Evolutionary conservation across 2,797 vertebrate species (phyloP).

Genomic region (Rhincodon typus): DNA sequence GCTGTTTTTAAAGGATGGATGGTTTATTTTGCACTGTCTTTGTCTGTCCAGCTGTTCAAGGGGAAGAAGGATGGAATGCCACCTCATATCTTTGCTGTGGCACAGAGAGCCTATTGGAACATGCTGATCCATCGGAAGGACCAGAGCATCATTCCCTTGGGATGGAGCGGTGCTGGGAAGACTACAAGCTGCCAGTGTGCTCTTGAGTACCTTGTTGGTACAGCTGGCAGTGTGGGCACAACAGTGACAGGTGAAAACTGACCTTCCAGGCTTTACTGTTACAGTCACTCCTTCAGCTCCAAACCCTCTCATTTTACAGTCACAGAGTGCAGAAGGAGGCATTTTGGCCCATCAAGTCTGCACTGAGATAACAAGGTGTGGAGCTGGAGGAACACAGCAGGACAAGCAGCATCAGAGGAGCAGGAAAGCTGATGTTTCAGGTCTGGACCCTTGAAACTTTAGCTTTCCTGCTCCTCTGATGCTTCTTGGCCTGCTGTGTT

Average conservation of each 20-base stretch:
- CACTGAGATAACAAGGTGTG: too few relatives aligned
- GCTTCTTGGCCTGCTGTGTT: too few relatives aligned
- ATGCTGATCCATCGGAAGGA: constrained; percentile 69
- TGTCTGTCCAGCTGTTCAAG: constrained; percentile 45
- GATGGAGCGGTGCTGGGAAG: constrained; percentile 76
- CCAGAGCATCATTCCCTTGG: constrained; percentile 75
- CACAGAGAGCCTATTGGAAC: constrained; percentile 67
- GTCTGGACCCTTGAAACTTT: too few relatives aligned
- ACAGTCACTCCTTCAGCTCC: neutral
- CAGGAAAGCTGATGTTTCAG: too few relatives aligned
- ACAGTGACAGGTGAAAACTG: constrained; percentile 56
- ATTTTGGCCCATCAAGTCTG: too few relatives aligned
- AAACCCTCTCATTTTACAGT: neutral
- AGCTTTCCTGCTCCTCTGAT: too few relatives aligned
- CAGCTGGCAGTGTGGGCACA: constrained; percentile 61
- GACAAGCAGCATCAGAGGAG: too few relatives aligned
- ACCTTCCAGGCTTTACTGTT: neutral
- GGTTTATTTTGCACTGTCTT: neutral
- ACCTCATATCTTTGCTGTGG: constrained; percentile 64
- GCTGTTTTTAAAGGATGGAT: too few relatives aligned
- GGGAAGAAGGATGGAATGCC: constrained; percentile 51
- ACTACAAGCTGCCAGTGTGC: constrained; percentile 66
- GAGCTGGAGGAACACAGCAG: too few relatives aligned
- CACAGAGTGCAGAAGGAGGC: too few relatives aligned
- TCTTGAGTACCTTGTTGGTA: constrained; percentile 66